A percentile compares a stretch with the other conserved stretches of the same genome.
phyloP scores from a whole-genome alignment of 2,113 vertebrate species.

The Ctenodactylus gundi region DNA sequence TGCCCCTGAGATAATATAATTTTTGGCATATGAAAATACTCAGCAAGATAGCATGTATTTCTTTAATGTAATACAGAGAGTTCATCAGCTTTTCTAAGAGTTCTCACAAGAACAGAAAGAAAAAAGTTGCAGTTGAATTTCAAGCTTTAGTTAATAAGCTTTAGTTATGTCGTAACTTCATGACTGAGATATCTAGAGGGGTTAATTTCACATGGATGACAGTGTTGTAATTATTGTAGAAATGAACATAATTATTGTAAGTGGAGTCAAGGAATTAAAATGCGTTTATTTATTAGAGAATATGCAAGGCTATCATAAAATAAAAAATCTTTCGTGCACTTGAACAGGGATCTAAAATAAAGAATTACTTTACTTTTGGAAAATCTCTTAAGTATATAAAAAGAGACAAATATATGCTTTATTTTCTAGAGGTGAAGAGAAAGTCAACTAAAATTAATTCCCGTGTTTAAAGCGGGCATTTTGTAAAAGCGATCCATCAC shows the following conservation, averaged over 20 bases:
- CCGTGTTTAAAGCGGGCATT: constrained; percentile 42
- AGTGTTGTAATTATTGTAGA: constrained; percentile 67
- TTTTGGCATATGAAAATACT: constrained; percentile 27
- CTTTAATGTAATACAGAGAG: background rate
- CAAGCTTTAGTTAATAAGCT: background rate
- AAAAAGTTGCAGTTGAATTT: background rate
- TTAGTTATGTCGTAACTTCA: constrained; percentile 68
- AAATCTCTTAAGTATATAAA: background rate
- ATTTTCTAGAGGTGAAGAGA: constrained; percentile 17
- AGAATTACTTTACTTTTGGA: background rate
- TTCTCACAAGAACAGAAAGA: background rate
- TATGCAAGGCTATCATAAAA: too few species aligned
- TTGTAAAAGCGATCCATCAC: background rate
- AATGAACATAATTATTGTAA: constrained; percentile 73
- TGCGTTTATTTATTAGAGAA: too few species aligned
- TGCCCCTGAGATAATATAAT: background rate
- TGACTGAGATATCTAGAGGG: constrained; percentile 67
- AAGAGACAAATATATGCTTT: background rate
- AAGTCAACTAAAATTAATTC: constrained; percentile 56
- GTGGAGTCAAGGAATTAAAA: constrained; percentile 70
- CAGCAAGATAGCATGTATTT: background rate
- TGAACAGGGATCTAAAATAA: constrained; percentile 58
- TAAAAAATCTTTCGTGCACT: constrained; percentile 60
- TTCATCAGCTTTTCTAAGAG: background rate
- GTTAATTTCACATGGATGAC: constrained; percentile 71